Conservation (phyloP, 1,140 invertebrate genomes). For the Sitophilus oryzae region DNA sequence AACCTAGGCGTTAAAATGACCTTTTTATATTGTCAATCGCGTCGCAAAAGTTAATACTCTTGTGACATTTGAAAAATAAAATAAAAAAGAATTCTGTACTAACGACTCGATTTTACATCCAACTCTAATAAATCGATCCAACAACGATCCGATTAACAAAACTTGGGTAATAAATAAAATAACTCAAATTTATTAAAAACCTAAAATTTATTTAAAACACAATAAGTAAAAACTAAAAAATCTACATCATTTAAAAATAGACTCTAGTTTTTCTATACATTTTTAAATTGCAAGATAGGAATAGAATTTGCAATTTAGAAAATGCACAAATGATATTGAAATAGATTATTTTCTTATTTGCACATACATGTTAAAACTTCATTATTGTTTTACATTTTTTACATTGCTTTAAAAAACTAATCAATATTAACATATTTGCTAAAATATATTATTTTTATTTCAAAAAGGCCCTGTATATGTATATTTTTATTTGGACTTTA, state of each 20-base stretch:
- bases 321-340: not conserved
- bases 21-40: no score
- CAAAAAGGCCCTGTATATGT: not conserved
- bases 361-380: not conserved
- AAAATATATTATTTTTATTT: not conserved
- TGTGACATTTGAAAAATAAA: no score
- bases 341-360: not conserved
- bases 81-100: no score
- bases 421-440: not conserved
- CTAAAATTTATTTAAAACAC: conserved; percentile 10
- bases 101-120: no score
- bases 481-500: not conserved
- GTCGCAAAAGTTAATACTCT: no score
- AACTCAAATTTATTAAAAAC: conserved; percentile 13
- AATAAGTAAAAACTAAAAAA: conserved; percentile 3
- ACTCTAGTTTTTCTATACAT: not conserved
- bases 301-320: not conserved
- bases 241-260: conserved; percentile 1
- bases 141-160: no score
- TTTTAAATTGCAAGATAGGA: not conserved
- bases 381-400: not conserved
- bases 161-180: no score
- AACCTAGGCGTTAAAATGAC: no score
- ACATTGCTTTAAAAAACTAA: not conserved
- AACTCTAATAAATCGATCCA: no score